Evolutionary conservation across 1,140 invertebrate species (phyloP).

Genomic region (Aphidius ervi): DNA sequence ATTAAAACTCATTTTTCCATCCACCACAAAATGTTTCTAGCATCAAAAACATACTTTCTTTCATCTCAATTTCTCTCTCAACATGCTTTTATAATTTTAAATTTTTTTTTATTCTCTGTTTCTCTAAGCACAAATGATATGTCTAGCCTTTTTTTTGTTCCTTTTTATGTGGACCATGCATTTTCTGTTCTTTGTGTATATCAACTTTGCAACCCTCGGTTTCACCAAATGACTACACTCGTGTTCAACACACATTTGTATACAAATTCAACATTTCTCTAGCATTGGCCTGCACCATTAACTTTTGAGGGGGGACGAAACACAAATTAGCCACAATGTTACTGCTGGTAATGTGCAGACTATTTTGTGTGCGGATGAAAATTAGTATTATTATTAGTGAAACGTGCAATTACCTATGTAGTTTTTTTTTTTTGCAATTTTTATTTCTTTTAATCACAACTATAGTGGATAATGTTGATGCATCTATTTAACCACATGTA

Average conservation of each 20-base stretch:
- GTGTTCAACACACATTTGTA: slow-evolving; percentile 14
- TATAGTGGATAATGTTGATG: too few species aligned
- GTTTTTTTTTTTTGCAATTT: too few species aligned
- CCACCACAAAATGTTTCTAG: background rate
- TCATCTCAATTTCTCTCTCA: background rate
- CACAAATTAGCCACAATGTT: slow-evolving; percentile 20
- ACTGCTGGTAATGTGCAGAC: slow-evolving; percentile 13
- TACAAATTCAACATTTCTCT: slow-evolving; percentile 12
- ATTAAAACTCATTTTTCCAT: slow-evolving; percentile 38
- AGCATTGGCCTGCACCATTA: slow-evolving; percentile 20
- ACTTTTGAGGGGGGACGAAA: slow-evolving; percentile 17
- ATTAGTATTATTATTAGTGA: slow-evolving; percentile 4
- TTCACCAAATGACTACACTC: slow-evolving; percentile 6
- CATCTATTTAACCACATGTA: too few species aligned
- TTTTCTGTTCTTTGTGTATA: slow-evolving; percentile 9
- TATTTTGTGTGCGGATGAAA: slow-evolving; percentile 7
- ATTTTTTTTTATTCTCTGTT: slow-evolving; percentile 2
- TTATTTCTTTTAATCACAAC: too few species aligned
- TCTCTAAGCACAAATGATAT: background rate
- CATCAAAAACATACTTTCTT: background rate
- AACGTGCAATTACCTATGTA: too few species aligned
- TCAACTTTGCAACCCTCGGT: slow-evolving; percentile 15
- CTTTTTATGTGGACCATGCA: background rate
- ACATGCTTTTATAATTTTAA: too few species aligned
- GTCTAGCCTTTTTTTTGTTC: background rate